These are phyloP conservation scores for Cephus runcator DNA, from an alignment of 2,888 invertebrate species.

Conservation along the genomic window DNA sequence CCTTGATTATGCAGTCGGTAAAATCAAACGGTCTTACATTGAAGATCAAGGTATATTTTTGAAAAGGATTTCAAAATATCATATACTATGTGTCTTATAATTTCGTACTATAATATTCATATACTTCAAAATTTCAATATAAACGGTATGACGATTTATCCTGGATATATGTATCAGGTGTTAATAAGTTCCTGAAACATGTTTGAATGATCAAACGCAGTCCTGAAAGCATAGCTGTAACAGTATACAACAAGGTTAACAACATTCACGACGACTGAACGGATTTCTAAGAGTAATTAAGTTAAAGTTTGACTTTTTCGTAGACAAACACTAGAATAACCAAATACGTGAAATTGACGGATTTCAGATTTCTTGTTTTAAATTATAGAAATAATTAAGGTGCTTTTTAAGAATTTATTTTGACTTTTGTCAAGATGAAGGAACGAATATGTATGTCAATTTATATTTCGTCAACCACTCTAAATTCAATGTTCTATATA, in stretches of 20 bases:
- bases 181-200: not conserved
- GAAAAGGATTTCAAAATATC: not conserved
- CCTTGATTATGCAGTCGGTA: constrained; percentile 38
- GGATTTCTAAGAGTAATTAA: not conserved
- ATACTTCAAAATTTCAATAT: not conserved
- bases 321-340: too few species aligned
- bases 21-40: constrained; percentile 27
- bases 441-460: too few species aligned
- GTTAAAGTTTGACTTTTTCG: too few species aligned
- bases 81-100: not conserved
- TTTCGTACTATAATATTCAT: not conserved
- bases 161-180: not conserved
- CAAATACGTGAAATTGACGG: too few species aligned
- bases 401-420: too few species aligned
- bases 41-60: constrained; percentile 17
- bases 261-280: constrained; percentile 39
- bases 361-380: too few species aligned
- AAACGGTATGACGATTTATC: not conserved
- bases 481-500: too few species aligned
- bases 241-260: constrained; percentile 41
- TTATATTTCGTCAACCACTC: too few species aligned
- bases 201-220: not conserved
- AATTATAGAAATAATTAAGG: too few species aligned
- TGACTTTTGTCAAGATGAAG: too few species aligned
- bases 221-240: not conserved